Percentiles rank a stretch among this genome's conserved stretches.
phyloP scores from a whole-genome alignment of 2,113 vertebrate genomes.

The Oncorhynchus kisutch region DNA sequence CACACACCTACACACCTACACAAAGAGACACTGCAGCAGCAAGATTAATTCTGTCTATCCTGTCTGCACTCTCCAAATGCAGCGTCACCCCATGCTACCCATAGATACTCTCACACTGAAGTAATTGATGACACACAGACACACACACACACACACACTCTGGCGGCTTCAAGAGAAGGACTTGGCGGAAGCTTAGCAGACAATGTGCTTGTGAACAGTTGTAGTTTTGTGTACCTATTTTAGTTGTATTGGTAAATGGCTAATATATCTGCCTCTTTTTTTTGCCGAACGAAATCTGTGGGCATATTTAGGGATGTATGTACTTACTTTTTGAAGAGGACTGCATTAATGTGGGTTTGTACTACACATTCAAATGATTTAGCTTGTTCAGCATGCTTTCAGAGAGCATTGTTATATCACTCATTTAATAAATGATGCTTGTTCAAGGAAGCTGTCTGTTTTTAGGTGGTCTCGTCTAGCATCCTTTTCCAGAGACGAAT shows the following conservation, averaged over 20 bases:
- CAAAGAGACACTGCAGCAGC: too few species aligned
- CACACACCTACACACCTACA: not conserved
- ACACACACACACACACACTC: too few species aligned
- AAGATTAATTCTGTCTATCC: too few species aligned
- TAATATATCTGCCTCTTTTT: not conserved
- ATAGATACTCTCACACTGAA: not conserved
- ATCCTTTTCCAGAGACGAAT: not conserved
- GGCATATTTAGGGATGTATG: not conserved
- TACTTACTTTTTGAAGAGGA: not conserved
- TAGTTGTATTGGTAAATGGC: not conserved
- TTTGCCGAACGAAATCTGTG: conserved; percentile 2
- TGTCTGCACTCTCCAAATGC: too few species aligned
- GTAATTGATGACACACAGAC: not conserved
- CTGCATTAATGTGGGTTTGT: not conserved
- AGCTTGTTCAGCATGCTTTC: conserved; percentile 1
- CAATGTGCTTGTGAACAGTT: not conserved
- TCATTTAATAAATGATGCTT: not conserved
- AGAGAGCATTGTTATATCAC: not conserved
- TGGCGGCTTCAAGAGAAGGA: not conserved
- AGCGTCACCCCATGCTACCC: too few species aligned
- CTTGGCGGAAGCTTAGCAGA: not conserved
- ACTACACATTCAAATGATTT: not conserved
- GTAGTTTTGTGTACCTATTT: not conserved
- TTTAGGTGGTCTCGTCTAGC: not conserved
- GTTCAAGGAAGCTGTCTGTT: not conserved